Conservation (phyloP, 2,888 invertebrate genomes). For the Baronia brevicornis region DNA sequence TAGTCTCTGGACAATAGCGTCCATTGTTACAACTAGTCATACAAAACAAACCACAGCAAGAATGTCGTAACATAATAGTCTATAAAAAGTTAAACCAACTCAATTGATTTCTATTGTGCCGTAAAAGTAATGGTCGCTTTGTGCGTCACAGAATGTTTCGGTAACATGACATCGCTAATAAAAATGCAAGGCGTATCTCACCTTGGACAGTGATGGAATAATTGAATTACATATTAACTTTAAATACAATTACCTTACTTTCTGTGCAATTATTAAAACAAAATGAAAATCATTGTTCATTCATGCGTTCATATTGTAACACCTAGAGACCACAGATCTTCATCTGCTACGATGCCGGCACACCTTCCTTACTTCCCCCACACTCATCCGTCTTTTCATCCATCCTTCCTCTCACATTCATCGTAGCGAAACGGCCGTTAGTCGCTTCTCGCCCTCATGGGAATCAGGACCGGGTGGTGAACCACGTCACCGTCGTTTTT, state of each 20-base stretch:
- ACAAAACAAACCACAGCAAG: conserved; percentile 14
- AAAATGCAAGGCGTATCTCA: conserved; percentile 23
- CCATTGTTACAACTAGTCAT: conserved; percentile 13
- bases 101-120: conserved; percentile 28
- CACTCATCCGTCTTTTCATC: no score
- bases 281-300: no score
- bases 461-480: no score
- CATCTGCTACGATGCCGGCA: no score
- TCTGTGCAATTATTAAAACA: no score
- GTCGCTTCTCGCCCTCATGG: no score
- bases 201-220: conserved; percentile 22
- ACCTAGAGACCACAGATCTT: no score
- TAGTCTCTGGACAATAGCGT: conserved; percentile 4
- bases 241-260: conserved; percentile 3
- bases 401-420: no score
- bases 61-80: conserved; percentile 16
- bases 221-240: conserved; percentile 21
- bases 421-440: no score
- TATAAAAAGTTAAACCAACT: conserved; percentile 21
- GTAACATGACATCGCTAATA: conserved; percentile 24
- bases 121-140: conserved; percentile 18
- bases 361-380: no score
- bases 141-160: conserved; percentile 21
- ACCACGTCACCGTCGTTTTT: no score
- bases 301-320: no score